Evolutionary conservation across 2,113 vertebrate genomes (phyloP), one percentile per base, ranked within the genome.

Genomic region (Cairina moschata): DNA sequence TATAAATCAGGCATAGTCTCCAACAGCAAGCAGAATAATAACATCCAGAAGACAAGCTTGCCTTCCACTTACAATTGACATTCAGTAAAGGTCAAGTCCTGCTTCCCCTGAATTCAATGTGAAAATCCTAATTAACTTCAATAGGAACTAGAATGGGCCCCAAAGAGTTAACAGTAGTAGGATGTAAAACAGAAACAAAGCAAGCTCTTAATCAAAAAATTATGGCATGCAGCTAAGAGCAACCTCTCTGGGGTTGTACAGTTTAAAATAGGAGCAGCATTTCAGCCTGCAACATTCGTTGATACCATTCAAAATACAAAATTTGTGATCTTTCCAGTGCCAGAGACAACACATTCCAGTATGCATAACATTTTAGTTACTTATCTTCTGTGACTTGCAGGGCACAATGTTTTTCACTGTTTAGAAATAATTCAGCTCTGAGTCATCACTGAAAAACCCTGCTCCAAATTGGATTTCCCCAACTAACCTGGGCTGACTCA

Each of bases 311-410:
- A 73, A 95, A 86, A 91, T 86, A 76, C 83, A 89, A 94, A 88
- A 94, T 90, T 55, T 84, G 58, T 83, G 55, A 94, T 82, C 25
- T 54, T 90, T 94, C 72, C 67, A 55, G 60, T 92, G 90, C 83
- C 91, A 96, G 97, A 87, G 74, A 95, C 83, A 95, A 91, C 78
- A 93, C 68, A 76, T 88, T 95, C 80, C 83, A 91, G 22, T 56
- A 54, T 28, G 56, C 72, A 25, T 91, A 87, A 90, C 48, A 68
- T 88, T 95, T 94, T 67, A 65, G 23, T 84, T 85, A 78, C 93
- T 93, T 88, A 66, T 76, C 76, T 93, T 91, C 86, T 69, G 18
- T 36, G 73, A 95, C 18, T 76, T 88, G 50, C 81, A 79, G 58
- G 56, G 42, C 72, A 87, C 66, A 59, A 88, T 71, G 44, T 88